A percentile compares a stretch with the other conserved stretches of the same genome.
phyloP scores from a whole-genome alignment of 2,888 invertebrate genomes.

The Cheilosia urbana region DNA sequence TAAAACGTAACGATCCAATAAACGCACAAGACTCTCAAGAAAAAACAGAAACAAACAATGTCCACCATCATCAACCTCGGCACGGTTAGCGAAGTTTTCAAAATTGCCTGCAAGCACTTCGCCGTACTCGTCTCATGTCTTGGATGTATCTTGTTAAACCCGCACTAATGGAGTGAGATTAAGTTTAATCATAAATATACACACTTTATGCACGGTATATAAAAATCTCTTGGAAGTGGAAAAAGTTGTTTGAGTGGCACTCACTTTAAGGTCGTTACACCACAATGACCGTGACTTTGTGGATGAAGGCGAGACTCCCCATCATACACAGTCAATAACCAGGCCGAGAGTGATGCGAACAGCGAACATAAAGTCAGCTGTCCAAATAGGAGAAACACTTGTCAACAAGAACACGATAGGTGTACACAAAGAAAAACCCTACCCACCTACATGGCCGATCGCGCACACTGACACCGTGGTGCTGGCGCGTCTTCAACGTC shows the following conservation, averaged over 20 bases:
- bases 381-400: conserved; percentile 51
- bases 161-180: conserved; percentile 62
- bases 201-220: conserved; percentile 25
- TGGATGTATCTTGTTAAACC: conserved; percentile 28
- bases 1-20: conserved; percentile 43
- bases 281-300: conserved; percentile 35
- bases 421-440: background rate
- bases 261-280: conserved; percentile 29
- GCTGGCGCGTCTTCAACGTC: background rate
- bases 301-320: background rate
- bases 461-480: background rate
- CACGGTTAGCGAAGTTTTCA: conserved; percentile 18
- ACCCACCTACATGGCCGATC: conserved; percentile 6
- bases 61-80: background rate
- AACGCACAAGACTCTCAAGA: background rate
- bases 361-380: conserved; percentile 15
- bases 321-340: conserved; percentile 20
- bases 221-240: conserved; percentile 21
- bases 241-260: conserved; percentile 23
- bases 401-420: conserved; percentile 30
- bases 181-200: conserved; percentile 65
- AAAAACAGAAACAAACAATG: too few species aligned
- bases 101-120: background rate
- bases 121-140: background rate
- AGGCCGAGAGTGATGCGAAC: conserved; percentile 4